These are phyloP conservation scores for Empis livida DNA, from an alignment of 2,888 invertebrate genomes.

Conservation along the genomic window DNA sequence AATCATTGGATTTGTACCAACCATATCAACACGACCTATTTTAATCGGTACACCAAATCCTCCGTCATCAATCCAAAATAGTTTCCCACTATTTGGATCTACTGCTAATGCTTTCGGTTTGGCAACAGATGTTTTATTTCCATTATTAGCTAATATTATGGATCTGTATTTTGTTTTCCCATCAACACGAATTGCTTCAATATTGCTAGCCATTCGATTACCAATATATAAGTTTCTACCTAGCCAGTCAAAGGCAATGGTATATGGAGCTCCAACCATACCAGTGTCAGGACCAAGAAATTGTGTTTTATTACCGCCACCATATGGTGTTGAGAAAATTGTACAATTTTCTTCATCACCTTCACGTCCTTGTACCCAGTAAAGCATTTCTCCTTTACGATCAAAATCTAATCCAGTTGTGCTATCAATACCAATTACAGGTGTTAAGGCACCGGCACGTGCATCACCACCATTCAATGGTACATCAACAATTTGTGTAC, in stretches of 20 bases:
- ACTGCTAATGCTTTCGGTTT: conserved; percentile 77
- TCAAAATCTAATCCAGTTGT: conserved; percentile 89
- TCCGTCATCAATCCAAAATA: conserved; percentile 96
- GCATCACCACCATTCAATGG: conserved; percentile 63
- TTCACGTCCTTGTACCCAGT: conserved; percentile 72
- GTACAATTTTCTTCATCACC: conserved; percentile 77
- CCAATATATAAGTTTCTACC: conserved; percentile 90
- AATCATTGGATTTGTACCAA: conserved; percentile 67
- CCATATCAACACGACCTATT: conserved; percentile 85
- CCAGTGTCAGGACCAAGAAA: conserved; percentile 72
- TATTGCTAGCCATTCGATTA: conserved; percentile 77
- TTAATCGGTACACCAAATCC: conserved; percentile 80
- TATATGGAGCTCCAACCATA: conserved; percentile 81
- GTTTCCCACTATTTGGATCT: conserved; percentile 83
- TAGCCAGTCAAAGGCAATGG: conserved; percentile 93
- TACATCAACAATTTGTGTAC: conserved; percentile 78
- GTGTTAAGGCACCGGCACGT: conserved; percentile 65
- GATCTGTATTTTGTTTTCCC: conserved; percentile 72
- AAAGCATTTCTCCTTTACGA: conserved; percentile 66
- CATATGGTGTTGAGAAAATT: conserved; percentile 69
- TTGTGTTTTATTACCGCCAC: conserved; percentile 71
- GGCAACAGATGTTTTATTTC: conserved; percentile 71
- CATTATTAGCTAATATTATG: conserved; percentile 81
- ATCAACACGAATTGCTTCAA: conserved; percentile 78
- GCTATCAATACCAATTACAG: conserved; percentile 77